Conservation (phyloP, 2,888 invertebrate genomes). For the Trachelus troglodyta region DNA sequence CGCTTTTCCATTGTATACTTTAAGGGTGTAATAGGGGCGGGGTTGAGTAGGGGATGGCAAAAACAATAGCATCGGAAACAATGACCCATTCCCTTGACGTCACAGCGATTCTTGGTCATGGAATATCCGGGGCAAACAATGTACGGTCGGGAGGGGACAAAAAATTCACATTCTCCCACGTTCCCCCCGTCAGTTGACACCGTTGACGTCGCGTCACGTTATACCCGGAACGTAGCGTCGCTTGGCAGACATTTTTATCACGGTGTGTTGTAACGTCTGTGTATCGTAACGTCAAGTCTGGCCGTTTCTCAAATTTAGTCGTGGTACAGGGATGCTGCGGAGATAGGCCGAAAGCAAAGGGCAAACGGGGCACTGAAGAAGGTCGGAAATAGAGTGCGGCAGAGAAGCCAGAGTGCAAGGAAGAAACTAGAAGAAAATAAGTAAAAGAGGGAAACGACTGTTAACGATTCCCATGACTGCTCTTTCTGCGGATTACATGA, state of each 20-base stretch:
- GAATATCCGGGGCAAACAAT: constrained; percentile 13
- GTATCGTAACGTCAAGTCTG: background rate
- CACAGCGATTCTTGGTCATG: constrained; percentile 27
- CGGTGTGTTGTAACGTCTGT: background rate
- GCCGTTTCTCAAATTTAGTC: background rate
- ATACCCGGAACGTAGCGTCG: background rate
- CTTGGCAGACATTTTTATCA: background rate
- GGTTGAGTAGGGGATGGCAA: constrained; percentile 12
- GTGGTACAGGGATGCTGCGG: background rate
- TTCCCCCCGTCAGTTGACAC: background rate
- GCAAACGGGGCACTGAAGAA: background rate
- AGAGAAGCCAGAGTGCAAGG: background rate
- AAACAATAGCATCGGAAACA: constrained; percentile 43
- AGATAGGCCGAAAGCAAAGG: background rate
- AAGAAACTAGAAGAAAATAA: background rate
- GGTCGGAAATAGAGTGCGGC: background rate
- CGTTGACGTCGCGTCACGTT: background rate
- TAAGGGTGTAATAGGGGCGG: constrained; percentile 11
- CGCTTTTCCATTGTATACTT: constrained; percentile 22
- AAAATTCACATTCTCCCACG: background rate
- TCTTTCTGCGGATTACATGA: background rate
- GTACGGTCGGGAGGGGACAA: background rate
- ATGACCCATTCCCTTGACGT: constrained; percentile 32
- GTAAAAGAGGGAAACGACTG: background rate
- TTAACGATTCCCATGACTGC: background rate